phyloP scores from a whole-genome alignment of 53 echinoderm and acorn worm genomes.

The Hippasteria phrygiana region DNA sequence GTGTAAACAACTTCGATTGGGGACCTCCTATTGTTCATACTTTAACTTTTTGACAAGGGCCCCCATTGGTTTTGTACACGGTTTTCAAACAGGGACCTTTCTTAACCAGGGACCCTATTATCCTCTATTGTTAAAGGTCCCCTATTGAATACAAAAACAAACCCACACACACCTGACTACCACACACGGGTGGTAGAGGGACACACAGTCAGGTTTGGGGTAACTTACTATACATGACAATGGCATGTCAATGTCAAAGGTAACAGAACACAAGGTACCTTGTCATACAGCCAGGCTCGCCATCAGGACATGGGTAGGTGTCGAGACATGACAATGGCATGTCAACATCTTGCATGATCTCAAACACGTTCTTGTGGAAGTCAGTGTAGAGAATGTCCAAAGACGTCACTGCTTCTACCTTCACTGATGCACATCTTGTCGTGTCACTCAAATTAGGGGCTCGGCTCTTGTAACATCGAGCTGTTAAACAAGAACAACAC shows the following conservation, averaged over 20 bases:
- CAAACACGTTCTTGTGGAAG: conserved; percentile 91
- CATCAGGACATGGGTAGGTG: conserved; percentile 84
- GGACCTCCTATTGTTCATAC: no score
- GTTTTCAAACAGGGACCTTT: no score
- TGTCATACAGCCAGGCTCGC: conserved; percentile 82
- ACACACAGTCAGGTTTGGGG: no score
- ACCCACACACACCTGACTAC: no score
- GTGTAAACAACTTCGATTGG: no score
- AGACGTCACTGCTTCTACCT: conserved; percentile 94
- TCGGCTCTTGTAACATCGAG: conserved; percentile 82
- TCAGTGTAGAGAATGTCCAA: conserved; percentile 95
- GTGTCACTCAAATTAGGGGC: conserved; percentile 68
- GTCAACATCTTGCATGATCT: conserved; percentile 89
- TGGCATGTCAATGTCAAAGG: not conserved
- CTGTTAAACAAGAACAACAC: conserved; percentile 31
- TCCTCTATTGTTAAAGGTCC: no score
- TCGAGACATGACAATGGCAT: conserved; percentile 83
- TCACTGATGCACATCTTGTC: conserved; percentile 87
- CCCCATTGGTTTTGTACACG: no score
- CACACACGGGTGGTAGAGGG: no score
- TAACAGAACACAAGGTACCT: conserved; percentile 59
- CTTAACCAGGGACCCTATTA: no score
- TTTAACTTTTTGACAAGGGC: no score
- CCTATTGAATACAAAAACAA: no score
- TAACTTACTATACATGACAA: no score